phyloP scores from a whole-genome alignment of 2,888 invertebrate genomes.

The Hybos culiciformis region DNA sequence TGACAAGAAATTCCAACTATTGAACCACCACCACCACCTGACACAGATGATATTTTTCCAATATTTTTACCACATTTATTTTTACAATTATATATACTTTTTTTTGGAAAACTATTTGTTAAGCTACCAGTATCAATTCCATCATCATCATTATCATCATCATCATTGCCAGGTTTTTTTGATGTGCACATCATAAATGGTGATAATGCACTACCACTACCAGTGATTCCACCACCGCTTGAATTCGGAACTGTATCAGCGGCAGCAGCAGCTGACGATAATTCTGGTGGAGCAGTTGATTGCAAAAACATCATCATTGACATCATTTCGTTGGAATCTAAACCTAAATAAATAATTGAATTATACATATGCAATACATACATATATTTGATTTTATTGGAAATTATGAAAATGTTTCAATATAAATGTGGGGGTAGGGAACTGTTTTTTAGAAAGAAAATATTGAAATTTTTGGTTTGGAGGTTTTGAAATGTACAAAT shows the following conservation, averaged over 20 bases:
- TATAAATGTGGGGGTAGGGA: too few species aligned
- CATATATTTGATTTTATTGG: background rate
- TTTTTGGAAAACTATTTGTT: background rate
- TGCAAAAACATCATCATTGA: conserved; percentile 14
- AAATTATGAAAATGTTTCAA: too few species aligned
- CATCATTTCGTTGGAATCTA: conserved; percentile 12
- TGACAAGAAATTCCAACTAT: too few species aligned
- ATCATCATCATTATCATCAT: conserved; percentile 15
- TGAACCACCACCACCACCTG: background rate
- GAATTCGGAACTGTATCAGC: background rate
- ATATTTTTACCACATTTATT: conserved; percentile 6
- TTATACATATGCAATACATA: too few species aligned
- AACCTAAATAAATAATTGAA: background rate
- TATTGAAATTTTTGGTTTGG: too few species aligned
- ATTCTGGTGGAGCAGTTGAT: conserved; percentile 10
- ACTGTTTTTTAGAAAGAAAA: too few species aligned
- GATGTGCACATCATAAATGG: conserved; percentile 6
- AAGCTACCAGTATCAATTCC: conserved; percentile 7
- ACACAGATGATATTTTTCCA: background rate
- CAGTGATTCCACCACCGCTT: conserved; percentile 13
- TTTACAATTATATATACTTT: conserved; percentile 3
- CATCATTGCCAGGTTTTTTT: conserved; percentile 9
- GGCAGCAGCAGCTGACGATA: conserved; percentile 4
- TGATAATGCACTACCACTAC: conserved; percentile 10
- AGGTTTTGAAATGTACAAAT: too few species aligned